A percentile compares a stretch with the other conserved stretches of the same genome.
phyloP scores from a whole-genome alignment of 64 coral and sea anemone species.

The Platygyra sinensis region DNA sequence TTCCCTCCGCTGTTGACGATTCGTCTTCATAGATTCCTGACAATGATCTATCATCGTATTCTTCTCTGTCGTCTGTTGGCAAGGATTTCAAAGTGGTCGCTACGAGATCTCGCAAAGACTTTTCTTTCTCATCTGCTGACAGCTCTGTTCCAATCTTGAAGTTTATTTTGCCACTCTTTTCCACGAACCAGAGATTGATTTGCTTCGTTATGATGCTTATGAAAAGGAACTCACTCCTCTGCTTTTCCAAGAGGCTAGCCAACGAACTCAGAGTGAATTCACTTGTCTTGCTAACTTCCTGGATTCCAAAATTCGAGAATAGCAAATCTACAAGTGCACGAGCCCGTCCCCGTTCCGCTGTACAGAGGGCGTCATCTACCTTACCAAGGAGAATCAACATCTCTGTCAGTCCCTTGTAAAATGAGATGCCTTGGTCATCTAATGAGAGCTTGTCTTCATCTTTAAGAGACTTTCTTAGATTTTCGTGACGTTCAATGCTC shows the following conservation, averaged over 20 bases:
- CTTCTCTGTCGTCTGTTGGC: slow-evolving; percentile 4
- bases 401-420: slow-evolving; percentile 17
- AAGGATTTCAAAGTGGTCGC: background rate
- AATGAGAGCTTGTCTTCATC: slow-evolving; percentile 19
- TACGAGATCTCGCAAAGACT: slow-evolving; percentile 12
- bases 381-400: slow-evolving; percentile 10
- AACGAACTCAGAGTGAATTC: slow-evolving; percentile 16
- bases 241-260: background rate
- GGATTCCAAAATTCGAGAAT: background rate
- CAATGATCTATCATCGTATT: slow-evolving; percentile 30
- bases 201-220: slow-evolving; percentile 6
- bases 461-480: slow-evolving; percentile 23
- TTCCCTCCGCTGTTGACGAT: slow-evolving; percentile 14
- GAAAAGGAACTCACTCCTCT: slow-evolving; percentile 21
- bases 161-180: slow-evolving; percentile 5
- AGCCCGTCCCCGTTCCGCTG: slow-evolving; percentile 45
- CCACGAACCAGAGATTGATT: slow-evolving; percentile 7
- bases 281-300: slow-evolving; percentile 5
- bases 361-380: slow-evolving; percentile 31
- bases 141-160: slow-evolving; percentile 5
- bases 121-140: background rate
- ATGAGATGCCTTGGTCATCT: slow-evolving; percentile 17
- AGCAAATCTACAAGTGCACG: slow-evolving; percentile 44
- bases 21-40: slow-evolving; percentile 31
- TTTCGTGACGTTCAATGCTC: slow-evolving; percentile 34